A percentile compares a stretch with the other conserved stretches of the same genome.
Conservation (phyloP, 2,113 vertebrate genomes). For the Aegithalos caudatus region DNA sequence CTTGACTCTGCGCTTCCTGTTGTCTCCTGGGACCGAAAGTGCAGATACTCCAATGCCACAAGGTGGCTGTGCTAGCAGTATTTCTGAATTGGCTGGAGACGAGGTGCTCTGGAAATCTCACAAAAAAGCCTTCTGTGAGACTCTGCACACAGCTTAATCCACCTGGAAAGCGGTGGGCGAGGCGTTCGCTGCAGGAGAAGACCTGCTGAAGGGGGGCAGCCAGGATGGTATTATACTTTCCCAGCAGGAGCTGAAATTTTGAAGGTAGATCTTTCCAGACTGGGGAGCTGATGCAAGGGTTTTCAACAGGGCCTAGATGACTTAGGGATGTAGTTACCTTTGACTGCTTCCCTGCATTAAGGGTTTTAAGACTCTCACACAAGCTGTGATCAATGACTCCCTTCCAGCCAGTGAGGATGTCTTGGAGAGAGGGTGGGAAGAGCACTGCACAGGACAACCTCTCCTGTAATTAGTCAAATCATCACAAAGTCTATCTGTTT, state of each 20-base stretch:
- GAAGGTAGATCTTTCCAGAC: background rate
- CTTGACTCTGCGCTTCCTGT: slow-evolving; percentile 29
- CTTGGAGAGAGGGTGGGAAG: background rate
- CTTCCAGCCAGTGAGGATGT: background rate
- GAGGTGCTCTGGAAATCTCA: background rate
- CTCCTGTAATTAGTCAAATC: slow-evolving; percentile 27
- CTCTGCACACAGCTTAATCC: background rate
- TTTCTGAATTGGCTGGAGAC: slow-evolving; percentile 36
- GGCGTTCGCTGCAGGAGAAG: background rate
- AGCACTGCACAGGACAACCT: background rate
- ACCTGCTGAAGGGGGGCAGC: background rate
- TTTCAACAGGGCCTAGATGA: background rate
- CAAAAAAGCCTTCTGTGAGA: background rate
- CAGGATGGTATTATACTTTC: background rate
- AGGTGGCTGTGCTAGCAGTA: slow-evolving; percentile 57
- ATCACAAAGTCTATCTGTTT: slow-evolving; percentile 14
- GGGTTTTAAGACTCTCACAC: background rate
- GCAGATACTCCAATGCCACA: slow-evolving; percentile 51
- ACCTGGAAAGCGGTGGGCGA: background rate
- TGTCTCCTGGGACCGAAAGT: slow-evolving; percentile 25
- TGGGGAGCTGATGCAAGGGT: background rate
- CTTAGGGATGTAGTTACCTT: background rate
- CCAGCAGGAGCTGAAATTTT: background rate
- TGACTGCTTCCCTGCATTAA: background rate
- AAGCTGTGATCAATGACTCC: background rate